Evolutionary conservation across 2,888 invertebrate species (phyloP).

Genomic region (Portevinia maculata): DNA sequence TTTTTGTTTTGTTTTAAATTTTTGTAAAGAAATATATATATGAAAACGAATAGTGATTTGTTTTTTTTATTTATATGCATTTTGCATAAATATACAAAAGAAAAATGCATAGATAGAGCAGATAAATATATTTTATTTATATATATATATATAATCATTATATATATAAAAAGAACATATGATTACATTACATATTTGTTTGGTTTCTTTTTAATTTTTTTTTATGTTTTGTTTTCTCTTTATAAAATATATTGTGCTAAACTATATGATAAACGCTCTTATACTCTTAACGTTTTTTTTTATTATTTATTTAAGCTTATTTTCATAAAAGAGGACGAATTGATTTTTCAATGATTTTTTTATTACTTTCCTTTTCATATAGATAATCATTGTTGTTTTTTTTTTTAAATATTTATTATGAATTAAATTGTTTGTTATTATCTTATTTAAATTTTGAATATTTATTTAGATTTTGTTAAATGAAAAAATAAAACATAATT

Average conservation of each 20-base stretch:
- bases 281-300: constrained; percentile 69
- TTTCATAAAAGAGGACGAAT: constrained; percentile 74
- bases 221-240: constrained; percentile 65
- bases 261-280: constrained; percentile 75
- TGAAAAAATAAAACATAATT: constrained; percentile 34
- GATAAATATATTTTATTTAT: constrained; percentile 72
- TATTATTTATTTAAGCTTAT: constrained; percentile 73
- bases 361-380: constrained; percentile 38
- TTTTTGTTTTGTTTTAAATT: constrained; percentile 36
- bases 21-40: constrained; percentile 70
- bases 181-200: constrained; percentile 71
- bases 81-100: constrained; percentile 73
- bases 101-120: constrained; percentile 74
- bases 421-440: constrained; percentile 39
- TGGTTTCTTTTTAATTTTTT: constrained; percentile 55
- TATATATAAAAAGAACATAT: constrained; percentile 74
- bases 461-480: constrained; percentile 58
- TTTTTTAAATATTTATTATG: constrained; percentile 46
- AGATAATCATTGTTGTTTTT: constrained; percentile 62
- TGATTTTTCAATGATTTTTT: constrained; percentile 73
- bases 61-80: constrained; percentile 63
- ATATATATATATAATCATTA: constrained; percentile 73
- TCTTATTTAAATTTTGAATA: constrained; percentile 64
- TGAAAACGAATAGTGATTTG: constrained; percentile 70
- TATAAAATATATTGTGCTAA: constrained; percentile 75